Base-by-base conservation (phyloP, 1,140 invertebrate genomes). In the Plodia interpunctella region DNA sequence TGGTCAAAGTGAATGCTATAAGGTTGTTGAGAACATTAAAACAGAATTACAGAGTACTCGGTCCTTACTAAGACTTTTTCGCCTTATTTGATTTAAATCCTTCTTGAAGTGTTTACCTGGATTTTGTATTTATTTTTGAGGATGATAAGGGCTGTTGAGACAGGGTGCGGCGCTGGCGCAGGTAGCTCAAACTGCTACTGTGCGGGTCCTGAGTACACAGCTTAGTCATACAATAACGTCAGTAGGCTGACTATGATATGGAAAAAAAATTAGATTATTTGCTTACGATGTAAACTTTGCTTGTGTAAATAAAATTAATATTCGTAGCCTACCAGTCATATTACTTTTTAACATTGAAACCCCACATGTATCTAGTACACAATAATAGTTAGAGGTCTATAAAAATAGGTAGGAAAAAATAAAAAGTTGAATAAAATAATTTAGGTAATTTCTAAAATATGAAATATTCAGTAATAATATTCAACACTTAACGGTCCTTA, bases 181-280 rank as follows among this genome's bases (percentile, higher is more conserved):
- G 83, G 83, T 86, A 88, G 84, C 82, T 67, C 70, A 72, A 78
- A 76, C 75, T 75, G 80, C 83, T 86, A 83, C 85, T 70, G 84
- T 81, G 60, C 66, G 68, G 66, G 77, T 81, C 81, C 83, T 86
- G 78, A 72, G 78, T 78, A 85, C 77, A 86, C 85, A 82, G 57
- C 68, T 72, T 76, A 71, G 35, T 72, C 66, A 75, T 66, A 78
- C 71, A 72, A 72, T 70, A 59, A 63, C 51, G 58, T 9, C 51
- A 44, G 57, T 74, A 68, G 62, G 64, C 28, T 60, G 49, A 70
- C 78, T 60, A 71, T 53, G 20, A 17, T 61, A 52, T 21, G 51
- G 13, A 20, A 5, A 53, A 53, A 53, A 15, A 44, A 44, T 15
- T 1, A n/a, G 38, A 44, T 44, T 11, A 32, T 32, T 32, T 32